Percentiles rank a stretch among this genome's conserved stretches.
Evolutionary conservation across 2,888 invertebrate species (phyloP).

Genomic region (Andrena dorsata): DNA sequence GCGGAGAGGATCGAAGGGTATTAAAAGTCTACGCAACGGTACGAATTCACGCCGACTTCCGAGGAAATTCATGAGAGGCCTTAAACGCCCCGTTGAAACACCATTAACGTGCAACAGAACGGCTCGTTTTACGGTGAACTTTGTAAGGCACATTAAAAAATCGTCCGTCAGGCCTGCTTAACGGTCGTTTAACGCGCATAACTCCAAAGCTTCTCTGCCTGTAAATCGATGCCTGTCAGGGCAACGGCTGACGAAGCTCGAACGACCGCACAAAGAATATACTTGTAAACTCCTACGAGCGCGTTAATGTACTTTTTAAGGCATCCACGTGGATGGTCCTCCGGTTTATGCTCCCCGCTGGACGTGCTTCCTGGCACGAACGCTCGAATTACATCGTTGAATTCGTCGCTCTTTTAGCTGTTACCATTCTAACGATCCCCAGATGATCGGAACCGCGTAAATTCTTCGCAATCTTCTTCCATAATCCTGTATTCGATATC

Average conservation of each 20-base stretch:
- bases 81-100: conserved; percentile 59
- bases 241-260: conserved; percentile 58
- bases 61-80: conserved; percentile 59
- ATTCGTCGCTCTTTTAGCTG: neutral
- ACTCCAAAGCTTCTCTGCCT: conserved; percentile 53
- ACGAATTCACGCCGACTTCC: conserved; percentile 50
- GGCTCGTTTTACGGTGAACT: conserved; percentile 69
- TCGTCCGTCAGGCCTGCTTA: conserved; percentile 61
- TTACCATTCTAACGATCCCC: neutral
- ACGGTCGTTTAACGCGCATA: conserved; percentile 70
- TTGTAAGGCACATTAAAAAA: conserved; percentile 67
- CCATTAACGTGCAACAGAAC: conserved; percentile 66
- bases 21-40: conserved; percentile 36
- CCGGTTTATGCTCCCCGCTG: conserved; percentile 57
- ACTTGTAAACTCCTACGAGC: conserved; percentile 72
- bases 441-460: conserved; percentile 25
- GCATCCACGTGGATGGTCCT: conserved; percentile 53
- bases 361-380: conserved; percentile 27
- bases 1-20: neutral
- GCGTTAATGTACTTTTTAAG: conserved; percentile 72
- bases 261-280: conserved; percentile 65
- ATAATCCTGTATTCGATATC: too few species aligned
- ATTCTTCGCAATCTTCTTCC: too few species aligned
- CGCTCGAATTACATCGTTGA: conserved; percentile 41
- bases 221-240: conserved; percentile 71